phyloP scores from a whole-genome alignment of 2,113 vertebrate genomes.

The Epinephelus moara region DNA sequence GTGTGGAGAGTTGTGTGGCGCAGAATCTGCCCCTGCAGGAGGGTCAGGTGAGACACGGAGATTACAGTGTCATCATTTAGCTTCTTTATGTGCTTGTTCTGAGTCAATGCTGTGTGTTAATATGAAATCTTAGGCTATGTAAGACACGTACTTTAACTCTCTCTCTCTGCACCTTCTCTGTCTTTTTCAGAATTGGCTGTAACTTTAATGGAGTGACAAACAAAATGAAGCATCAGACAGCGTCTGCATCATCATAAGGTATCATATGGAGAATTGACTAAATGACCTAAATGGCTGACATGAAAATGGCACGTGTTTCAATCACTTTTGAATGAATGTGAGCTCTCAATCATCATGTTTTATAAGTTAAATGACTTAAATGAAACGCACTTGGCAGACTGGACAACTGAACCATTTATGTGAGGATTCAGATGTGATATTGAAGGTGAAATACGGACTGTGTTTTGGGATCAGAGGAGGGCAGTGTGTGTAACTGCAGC shows the following conservation, averaged over 20 bases:
- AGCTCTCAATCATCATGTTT: neutral
- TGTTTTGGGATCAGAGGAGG: neutral
- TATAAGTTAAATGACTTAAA: neutral
- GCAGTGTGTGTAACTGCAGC: too few species aligned
- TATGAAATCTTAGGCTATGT: neutral
- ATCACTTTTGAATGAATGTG: neutral
- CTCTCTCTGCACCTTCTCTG: neutral
- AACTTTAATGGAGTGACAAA: conserved; percentile 1
- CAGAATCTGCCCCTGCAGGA: conserved; percentile 55
- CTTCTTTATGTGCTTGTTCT: neutral
- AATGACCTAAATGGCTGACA: neutral
- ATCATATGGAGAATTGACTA: neutral
- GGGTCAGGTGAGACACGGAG: conserved; percentile 38
- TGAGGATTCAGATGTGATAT: neutral
- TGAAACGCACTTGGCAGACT: neutral
- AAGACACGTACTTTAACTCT: neutral
- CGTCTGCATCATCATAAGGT: neutral
- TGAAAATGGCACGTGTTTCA: neutral
- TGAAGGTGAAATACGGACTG: neutral
- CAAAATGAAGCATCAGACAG: neutral
- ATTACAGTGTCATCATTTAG: neutral
- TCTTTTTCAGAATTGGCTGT: conserved; percentile 52
- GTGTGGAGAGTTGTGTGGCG: conserved; percentile 77
- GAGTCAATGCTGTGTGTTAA: neutral
- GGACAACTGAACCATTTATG: neutral